A percentile compares a stretch with the other conserved stretches of the same genome.
Conservation (phyloP, 2,797 vertebrate species). For the Leptatherina wallacei region DNA sequence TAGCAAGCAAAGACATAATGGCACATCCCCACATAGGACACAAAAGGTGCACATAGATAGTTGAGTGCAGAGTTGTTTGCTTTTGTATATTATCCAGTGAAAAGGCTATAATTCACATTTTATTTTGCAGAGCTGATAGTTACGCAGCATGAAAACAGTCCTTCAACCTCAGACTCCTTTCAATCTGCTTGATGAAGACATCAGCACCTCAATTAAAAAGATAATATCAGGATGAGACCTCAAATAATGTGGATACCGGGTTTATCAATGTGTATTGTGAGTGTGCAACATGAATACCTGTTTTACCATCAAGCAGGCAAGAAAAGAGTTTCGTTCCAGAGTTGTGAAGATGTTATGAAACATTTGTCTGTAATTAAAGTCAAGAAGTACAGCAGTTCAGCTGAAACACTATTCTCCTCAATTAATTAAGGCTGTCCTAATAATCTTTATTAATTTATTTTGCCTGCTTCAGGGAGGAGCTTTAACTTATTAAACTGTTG, state of each 20-base stretch:
- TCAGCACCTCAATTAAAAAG: conserved; percentile 9
- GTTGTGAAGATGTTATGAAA: conserved; percentile 27
- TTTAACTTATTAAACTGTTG: conserved; percentile 7
- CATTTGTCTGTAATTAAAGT: conserved; percentile 33
- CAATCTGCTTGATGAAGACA: neutral
- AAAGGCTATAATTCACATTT: neutral
- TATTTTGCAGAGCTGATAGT: conserved; percentile 6
- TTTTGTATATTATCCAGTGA: neutral
- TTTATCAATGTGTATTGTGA: neutral
- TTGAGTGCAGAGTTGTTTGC: neutral
- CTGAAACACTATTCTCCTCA: conserved; percentile 6
- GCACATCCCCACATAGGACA: neutral
- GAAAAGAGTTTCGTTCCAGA: conserved; percentile 3
- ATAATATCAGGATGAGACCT: conserved; percentile 18
- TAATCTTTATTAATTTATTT: neutral
- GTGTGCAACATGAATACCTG: neutral
- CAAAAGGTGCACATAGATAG: neutral
- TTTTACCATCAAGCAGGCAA: neutral
- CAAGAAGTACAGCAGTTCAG: conserved; percentile 28
- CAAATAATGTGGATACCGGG: neutral
- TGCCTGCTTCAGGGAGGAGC: neutral
- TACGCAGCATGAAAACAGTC: neutral
- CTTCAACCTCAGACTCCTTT: neutral
- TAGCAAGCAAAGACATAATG: conserved; percentile 4
- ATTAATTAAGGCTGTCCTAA: conserved; percentile 11